These are phyloP conservation scores for Chloroceryle inda DNA, from an alignment of 2,797 vertebrate species.

Conservation along the genomic window DNA sequence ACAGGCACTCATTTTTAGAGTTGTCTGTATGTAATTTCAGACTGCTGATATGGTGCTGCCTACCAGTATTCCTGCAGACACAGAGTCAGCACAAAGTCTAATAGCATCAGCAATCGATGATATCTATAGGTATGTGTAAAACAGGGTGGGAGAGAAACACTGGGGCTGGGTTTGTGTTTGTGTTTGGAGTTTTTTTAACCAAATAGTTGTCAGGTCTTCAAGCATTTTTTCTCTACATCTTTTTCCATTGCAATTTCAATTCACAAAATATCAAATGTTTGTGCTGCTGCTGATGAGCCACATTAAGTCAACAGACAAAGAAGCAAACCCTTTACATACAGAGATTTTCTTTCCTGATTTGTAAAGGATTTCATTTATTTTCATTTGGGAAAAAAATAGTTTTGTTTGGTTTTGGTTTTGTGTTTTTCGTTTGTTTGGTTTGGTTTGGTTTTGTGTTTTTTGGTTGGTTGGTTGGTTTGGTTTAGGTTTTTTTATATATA, in stretches of 20 bases:
- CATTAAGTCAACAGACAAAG: not conserved
- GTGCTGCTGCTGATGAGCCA: not conserved
- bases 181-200: not conserved
- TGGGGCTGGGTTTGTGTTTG: not conserved
- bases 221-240: not conserved
- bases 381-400: not conserved
- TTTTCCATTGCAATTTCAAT: not conserved
- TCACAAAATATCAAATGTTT: not conserved
- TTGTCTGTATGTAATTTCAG: slow-evolving; percentile 47
- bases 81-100: slow-evolving; percentile 82
- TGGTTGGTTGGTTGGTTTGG: not conserved
- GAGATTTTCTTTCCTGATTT: not conserved
- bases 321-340: not conserved
- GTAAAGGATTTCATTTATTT: not conserved
- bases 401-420: not conserved
- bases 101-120: slow-evolving; percentile 71
- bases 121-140: slow-evolving; percentile 49
- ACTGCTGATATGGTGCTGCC: slow-evolving; percentile 80
- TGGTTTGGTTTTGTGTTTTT: fast-evolving
- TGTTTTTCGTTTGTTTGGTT: not conserved
- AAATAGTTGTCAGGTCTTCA: not conserved
- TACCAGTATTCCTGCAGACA: slow-evolving; percentile 77
- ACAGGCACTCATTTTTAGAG: slow-evolving; percentile 25
- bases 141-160: not conserved
- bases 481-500: not conserved